These are phyloP conservation scores for Hyalella azteca DNA, from an alignment of 2,888 invertebrate genomes.

Conservation along the genomic window DNA sequence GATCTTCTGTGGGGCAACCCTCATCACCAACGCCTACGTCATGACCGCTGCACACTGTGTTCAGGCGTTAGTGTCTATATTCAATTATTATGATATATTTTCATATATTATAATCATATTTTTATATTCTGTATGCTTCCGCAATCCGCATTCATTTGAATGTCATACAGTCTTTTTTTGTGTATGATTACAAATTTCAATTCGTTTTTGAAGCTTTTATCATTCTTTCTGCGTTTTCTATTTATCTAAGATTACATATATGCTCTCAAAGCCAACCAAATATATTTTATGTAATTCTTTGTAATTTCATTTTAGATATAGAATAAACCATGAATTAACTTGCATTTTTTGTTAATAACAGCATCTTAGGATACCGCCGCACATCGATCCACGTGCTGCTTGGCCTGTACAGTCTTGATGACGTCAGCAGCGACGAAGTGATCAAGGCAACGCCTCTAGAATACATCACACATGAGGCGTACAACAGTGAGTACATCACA, in stretches of 20 bases:
- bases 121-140: too few species aligned
- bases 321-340: neutral
- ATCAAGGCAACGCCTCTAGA: neutral
- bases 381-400: conserved; percentile 22
- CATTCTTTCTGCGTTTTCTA: too few species aligned
- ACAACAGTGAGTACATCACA: conserved; percentile 12
- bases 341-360: neutral
- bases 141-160: too few species aligned
- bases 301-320: too few species aligned
- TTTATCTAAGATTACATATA: too few species aligned
- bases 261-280: too few species aligned
- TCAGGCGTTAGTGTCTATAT: conserved; percentile 29
- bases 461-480: conserved; percentile 11
- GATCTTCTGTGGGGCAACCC: conserved; percentile 5
- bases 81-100: too few species aligned
- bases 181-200: too few species aligned
- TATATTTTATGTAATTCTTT: too few species aligned
- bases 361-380: conserved; percentile 6
- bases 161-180: too few species aligned
- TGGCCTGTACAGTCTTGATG: conserved; percentile 14
- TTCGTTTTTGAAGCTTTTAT: too few species aligned
- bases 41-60: conserved; percentile 30
- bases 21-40: conserved; percentile 12
- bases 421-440: neutral
- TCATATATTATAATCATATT: too few species aligned